Base-by-base conservation (phyloP, 1,140 invertebrate species). In the Dendrolimus kikuchii region DNA sequence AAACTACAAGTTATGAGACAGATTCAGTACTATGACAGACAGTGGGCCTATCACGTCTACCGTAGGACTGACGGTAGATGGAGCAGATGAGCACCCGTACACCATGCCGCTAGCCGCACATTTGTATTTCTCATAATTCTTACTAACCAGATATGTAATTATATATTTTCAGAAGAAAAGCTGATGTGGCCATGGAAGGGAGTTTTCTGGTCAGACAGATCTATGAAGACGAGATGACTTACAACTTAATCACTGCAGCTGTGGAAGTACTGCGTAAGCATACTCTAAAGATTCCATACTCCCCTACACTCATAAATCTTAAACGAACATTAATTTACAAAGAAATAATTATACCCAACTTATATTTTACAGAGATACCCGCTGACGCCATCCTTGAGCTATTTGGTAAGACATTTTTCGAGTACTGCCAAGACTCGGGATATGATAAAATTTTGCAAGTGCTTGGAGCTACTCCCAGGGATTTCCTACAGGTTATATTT, bases 191-290 rank as follows among this genome's bases (percentile, higher is more conserved):
- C 51, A 98, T 98, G 95, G 96, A 98, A 71, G 96, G 97, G 6
- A 95, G 97, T 60, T 99, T 99, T 87, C 88, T 98, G 48, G 96
- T 98, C 1, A 89, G 96, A 6, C 94, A 97, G 83, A 96, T 98
- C 60, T 99, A 99, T 75, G 96, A 98, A 60, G 97, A 99, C 78
- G 95, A 96, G 77, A 93, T 98, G 38, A 98, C 96, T 1, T 99
- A 98, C 81, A 96, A 97, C 79, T 89, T 99, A 51, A 96, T 99
- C 65, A 92, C 90, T 42, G 96, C 96, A 5, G 96, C 96, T 36
- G 95, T 96, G 41, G 93, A 96, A 87, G 92, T 97, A 59, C 89
- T 98, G 50, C 92, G 96, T 98, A 91, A 91, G 93, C 92, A 70
- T n/a, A n/a, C n/a, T n/a, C n/a, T n/a, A n/a, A n/a, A n/a, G n/a